Evolutionary conservation across 1,140 invertebrate genomes (phyloP).

Genomic region (Lysiphlebus fabarum): DNA sequence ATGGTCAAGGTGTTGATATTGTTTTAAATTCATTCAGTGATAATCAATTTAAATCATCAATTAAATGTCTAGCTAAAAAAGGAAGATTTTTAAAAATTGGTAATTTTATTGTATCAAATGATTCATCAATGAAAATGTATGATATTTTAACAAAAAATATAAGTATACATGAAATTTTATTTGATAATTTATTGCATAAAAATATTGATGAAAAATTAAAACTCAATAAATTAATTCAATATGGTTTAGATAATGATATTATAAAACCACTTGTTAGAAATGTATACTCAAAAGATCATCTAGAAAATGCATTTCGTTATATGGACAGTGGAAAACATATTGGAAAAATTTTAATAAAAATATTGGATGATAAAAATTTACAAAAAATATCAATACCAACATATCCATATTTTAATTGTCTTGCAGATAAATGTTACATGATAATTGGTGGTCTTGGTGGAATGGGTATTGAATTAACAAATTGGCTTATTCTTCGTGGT

Average conservation of each 20-base stretch:
- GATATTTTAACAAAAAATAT: slow-evolving; percentile 89
- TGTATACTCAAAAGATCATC: slow-evolving; percentile 77
- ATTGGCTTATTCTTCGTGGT: slow-evolving; percentile 86
- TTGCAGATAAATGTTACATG: slow-evolving; percentile 76
- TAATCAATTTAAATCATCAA: slow-evolving; percentile 88
- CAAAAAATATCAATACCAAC: too few species aligned
- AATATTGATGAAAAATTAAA: slow-evolving; percentile 67
- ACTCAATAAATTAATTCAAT: slow-evolving; percentile 70
- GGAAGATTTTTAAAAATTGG: slow-evolving; percentile 96
- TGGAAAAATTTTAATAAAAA: slow-evolving; percentile 90
- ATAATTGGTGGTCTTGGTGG: slow-evolving; percentile 88
- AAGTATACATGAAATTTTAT: slow-evolving; percentile 91
- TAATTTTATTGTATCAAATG: slow-evolving; percentile 92
- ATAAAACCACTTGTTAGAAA: slow-evolving; percentile 79
- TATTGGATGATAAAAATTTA: slow-evolving; percentile 71
- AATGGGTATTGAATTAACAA: slow-evolving; percentile 89
- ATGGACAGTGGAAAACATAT: slow-evolving; percentile 98
- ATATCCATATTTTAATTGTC: slow-evolving; percentile 41
- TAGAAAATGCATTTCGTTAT: slow-evolving; percentile 88
- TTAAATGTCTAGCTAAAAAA: slow-evolving; percentile 83
- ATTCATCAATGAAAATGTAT: slow-evolving; percentile 85
- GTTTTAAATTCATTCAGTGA: slow-evolving; percentile 91
- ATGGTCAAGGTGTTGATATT: slow-evolving; percentile 84
- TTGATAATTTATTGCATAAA: slow-evolving; percentile 84
- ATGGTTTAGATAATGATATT: slow-evolving; percentile 80